Conservation (phyloP, 2,113 vertebrate genomes). For the Acanthochromis polyacanthus region DNA sequence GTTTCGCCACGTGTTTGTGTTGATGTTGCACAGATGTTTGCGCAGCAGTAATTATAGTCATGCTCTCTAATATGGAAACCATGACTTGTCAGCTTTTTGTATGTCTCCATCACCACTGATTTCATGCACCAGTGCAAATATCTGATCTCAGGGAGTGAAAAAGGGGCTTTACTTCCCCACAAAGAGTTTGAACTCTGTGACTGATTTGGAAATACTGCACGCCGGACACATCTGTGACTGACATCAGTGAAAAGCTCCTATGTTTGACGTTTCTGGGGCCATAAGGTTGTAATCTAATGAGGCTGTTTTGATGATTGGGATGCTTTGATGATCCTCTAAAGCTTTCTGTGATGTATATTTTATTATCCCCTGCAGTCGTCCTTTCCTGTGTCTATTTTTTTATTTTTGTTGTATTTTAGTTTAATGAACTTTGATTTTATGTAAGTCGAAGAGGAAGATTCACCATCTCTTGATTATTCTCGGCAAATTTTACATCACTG, state of each 20-base stretch:
- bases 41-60: slow-evolving; percentile 29
- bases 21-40: slow-evolving; percentile 53
- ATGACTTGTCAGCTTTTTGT: slow-evolving; percentile 41
- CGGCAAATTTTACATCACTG: neutral
- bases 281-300: slow-evolving; percentile 29
- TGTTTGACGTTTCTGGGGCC: slow-evolving; percentile 1
- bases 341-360: neutral
- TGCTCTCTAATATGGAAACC: slow-evolving; percentile 49
- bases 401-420: slow-evolving; percentile 20
- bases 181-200: slow-evolving; percentile 29
- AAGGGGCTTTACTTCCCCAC: slow-evolving; percentile 15
- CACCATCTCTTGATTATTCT: neutral
- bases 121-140: slow-evolving; percentile 35
- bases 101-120: slow-evolving; percentile 47
- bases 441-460: slow-evolving; percentile 21
- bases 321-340: slow-evolving; percentile 28
- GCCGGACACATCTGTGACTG: slow-evolving; percentile 51
- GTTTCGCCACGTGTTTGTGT: slow-evolving; percentile 15
- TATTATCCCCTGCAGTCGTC: neutral
- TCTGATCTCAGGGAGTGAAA: slow-evolving; percentile 26
- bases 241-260: slow-evolving; percentile 25
- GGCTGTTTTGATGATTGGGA: neutral
- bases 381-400: slow-evolving; percentile 20
- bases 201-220: slow-evolving; percentile 22
- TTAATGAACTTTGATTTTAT: slow-evolving; percentile 18